phyloP scores from a whole-genome alignment of 2,888 invertebrate genomes.

The Gibbula magus region DNA sequence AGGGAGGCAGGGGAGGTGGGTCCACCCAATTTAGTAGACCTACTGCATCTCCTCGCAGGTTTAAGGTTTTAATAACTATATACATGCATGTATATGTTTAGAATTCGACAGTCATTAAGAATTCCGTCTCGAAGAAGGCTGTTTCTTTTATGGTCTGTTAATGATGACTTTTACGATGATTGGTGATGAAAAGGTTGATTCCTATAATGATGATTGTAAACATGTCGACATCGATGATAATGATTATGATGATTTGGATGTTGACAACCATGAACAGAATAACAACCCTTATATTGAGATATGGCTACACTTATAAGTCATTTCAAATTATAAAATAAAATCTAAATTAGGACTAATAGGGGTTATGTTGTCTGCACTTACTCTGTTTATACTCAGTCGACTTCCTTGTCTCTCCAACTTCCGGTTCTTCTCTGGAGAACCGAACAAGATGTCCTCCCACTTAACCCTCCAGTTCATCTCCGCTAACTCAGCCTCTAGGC shows the following conservation, averaged over 20 bases:
- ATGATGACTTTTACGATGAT: conserved; percentile 16
- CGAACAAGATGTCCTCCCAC: conserved; percentile 84
- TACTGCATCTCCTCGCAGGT: too few species aligned
- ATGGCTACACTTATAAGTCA: not conserved
- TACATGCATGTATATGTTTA: too few species aligned
- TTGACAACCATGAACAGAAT: not conserved
- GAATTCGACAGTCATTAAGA: too few species aligned
- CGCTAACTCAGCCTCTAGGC: conserved; percentile 92
- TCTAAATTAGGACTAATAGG: not conserved
- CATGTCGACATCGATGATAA: conserved; percentile 7
- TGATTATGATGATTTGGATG: not conserved
- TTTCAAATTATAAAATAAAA: not conserved
- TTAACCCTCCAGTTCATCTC: conserved; percentile 97
- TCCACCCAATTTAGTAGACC: too few species aligned
- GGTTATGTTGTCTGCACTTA: conserved; percentile 36
- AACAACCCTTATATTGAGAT: too few species aligned
- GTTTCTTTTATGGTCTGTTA: too few species aligned
- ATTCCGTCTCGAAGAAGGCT: too few species aligned
- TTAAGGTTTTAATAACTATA: too few species aligned
- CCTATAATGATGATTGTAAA: not conserved
- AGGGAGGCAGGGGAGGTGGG: too few species aligned
- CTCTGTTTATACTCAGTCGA: conserved; percentile 63
- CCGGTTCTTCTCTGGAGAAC: conserved; percentile 76
- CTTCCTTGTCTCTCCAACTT: conserved; percentile 60
- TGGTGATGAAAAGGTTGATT: not conserved